These are phyloP conservation scores for Oophaga pumilio DNA, from an alignment of 2,113 vertebrate species.

Conservation along the genomic window DNA sequence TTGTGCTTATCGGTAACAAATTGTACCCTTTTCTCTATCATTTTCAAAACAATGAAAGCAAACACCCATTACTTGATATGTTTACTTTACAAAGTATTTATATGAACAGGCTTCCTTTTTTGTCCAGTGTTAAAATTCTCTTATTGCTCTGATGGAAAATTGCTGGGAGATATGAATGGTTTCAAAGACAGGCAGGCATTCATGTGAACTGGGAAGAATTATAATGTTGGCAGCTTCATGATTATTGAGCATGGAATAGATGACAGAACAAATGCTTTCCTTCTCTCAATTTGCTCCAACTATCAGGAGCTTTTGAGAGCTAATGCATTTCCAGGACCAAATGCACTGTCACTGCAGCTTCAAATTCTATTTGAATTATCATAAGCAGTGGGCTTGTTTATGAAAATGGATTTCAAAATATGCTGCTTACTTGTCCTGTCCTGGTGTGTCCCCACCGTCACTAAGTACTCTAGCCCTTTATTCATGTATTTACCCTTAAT, in stretches of 20 bases:
- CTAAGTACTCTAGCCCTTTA: not conserved
- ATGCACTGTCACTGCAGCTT: constrained; percentile 10
- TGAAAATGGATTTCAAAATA: not conserved
- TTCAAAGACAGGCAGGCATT: constrained; percentile 58
- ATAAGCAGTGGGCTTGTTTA: constrained; percentile 10
- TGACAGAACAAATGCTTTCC: constrained; percentile 59
- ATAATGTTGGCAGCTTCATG: constrained; percentile 57
- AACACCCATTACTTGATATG: constrained; percentile 44
- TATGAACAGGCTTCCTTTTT: constrained; percentile 46
- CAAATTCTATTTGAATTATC: constrained; percentile 23
- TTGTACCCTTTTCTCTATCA: constrained; percentile 36
- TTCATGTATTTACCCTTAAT: not conserved
- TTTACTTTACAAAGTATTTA: constrained; percentile 48
- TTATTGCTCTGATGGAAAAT: constrained; percentile 61
- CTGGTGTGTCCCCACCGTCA: not conserved
- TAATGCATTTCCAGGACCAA: constrained; percentile 29
- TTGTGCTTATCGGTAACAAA: constrained; percentile 20
- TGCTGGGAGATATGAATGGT: constrained; percentile 60
- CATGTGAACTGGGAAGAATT: constrained; percentile 57
- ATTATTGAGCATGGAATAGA: constrained; percentile 58
- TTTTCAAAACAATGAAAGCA: constrained; percentile 30
- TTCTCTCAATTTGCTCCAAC: constrained; percentile 54
- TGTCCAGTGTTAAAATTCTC: constrained; percentile 53
- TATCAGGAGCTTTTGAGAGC: constrained; percentile 34
- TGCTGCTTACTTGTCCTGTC: not conserved